Evolutionary conservation across 2,888 invertebrate genomes (phyloP), one percentile per base, ranked within the genome.

Genomic region (Ferdinandea cuprea): DNA sequence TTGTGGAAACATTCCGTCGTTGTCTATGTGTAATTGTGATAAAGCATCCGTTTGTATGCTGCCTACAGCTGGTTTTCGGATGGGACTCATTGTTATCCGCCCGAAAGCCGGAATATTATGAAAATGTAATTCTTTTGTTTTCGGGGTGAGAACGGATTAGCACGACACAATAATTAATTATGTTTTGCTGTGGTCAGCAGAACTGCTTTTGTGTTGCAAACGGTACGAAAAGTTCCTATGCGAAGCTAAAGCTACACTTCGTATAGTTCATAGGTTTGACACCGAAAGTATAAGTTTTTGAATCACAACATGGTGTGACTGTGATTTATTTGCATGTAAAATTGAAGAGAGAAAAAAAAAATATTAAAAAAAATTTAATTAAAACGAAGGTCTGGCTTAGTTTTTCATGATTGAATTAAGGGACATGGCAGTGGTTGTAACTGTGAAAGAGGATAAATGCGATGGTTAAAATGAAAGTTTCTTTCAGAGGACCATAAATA

Each of bases 111-210:
- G 63, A 80, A 68, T 59, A 80, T 66, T 79, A 79, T 50, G 61
- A 74, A 80, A 61, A n/a, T 44, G 17, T 79, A 74, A 73, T 58
- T 80, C 68, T 69, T 74, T 80, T 80, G 74, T 80, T 68, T 58
- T 58, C 30, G 17, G 37, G 40, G 71, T 71, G 77, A 63, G 71
- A 58, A 80, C 56, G 74, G 74, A 74, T 74, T 74, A 80, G 74
- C 74, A 56, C 56, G 68, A 74, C 79, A 74, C 74, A 69, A 74
- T 69, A 54, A 80, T 74, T 80, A 80, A 80, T 80, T 80, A 80
- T 80, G 68, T 80, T 80, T 74, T 58, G 68, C 74, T 28, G 40
- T 48, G 66, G 73, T 80, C 68, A 80, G 74, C 68, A 30, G 50
- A 42, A 73, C 46, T 9, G n/a, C n/a, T 9, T 46, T 40, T 30